Evolutionary conservation across 2,888 invertebrate genomes (phyloP).

Genomic region (Aricia artaxerxes): DNA sequence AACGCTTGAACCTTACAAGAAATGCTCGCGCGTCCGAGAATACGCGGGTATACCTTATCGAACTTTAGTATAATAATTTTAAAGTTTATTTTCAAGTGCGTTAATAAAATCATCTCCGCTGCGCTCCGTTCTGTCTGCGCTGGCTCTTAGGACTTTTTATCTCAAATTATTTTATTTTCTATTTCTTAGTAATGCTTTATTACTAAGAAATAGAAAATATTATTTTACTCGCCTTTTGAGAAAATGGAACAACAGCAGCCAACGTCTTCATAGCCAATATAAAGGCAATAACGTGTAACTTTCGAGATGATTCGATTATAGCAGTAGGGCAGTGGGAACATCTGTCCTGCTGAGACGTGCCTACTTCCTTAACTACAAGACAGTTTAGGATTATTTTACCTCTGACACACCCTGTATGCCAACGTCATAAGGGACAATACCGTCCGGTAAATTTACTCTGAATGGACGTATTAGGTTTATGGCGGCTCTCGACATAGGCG

Average conservation of each 20-base stretch:
- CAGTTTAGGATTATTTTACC: neutral
- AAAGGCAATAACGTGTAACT: conserved; percentile 25
- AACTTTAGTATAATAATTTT: too few species aligned
- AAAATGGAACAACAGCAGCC: neutral
- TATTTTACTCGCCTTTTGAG: neutral
- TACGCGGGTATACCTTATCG: too few species aligned
- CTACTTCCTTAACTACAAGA: conserved; percentile 2
- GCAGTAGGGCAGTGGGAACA: conserved; percentile 17
- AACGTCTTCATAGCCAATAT: conserved; percentile 8
- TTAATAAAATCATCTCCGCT: too few species aligned
- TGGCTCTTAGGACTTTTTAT: too few species aligned
- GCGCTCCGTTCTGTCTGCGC: too few species aligned
- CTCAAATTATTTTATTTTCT: too few species aligned
- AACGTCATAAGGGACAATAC: neutral
- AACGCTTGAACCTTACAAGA: too few species aligned
- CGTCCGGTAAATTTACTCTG: neutral
- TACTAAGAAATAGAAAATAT: neutral
- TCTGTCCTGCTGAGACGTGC: conserved; percentile 4
- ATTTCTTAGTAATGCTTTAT: neutral
- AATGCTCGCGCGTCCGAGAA: too few species aligned
- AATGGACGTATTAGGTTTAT: neutral
- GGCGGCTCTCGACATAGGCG: too few species aligned
- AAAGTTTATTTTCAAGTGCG: too few species aligned
- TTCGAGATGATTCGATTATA: conserved; percentile 19
- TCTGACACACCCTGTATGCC: neutral